Percentiles rank a stretch among this genome's conserved stretches.
phyloP scores from a whole-genome alignment of 2,797 vertebrate species.

The Takifugu ocellatus region DNA sequence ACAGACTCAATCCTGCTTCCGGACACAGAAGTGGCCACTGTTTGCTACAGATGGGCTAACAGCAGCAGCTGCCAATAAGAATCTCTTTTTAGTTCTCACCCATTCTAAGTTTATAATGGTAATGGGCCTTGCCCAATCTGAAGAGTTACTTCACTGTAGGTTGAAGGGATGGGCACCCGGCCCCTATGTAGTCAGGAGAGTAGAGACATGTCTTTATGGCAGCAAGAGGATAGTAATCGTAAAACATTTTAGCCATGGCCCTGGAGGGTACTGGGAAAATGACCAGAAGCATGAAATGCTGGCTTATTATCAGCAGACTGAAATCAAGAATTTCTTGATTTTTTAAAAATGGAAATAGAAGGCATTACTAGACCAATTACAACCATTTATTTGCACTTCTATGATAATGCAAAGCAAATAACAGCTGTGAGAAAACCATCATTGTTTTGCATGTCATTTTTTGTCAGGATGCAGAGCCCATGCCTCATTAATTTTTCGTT shows the following conservation, averaged over 20 bases:
- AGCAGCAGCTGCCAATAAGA: conserved; percentile 53
- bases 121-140: conserved; percentile 47
- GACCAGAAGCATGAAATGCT: conserved; percentile 60
- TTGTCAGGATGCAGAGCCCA: conserved; percentile 74
- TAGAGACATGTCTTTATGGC: conserved; percentile 32
- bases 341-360: conserved; percentile 31
- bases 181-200: conserved; percentile 40
- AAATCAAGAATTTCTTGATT: conserved; percentile 74
- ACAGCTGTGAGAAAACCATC: conserved; percentile 49
- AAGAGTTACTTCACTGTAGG: conserved; percentile 64
- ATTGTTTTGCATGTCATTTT: conserved; percentile 79
- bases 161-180: conserved; percentile 62
- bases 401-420: conserved; percentile 18
- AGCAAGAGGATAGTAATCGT: conserved; percentile 64
- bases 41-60: conserved; percentile 46
- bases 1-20: conserved; percentile 39
- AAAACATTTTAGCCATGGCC: conserved; percentile 63
- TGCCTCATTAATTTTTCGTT: conserved; percentile 82
- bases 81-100: conserved; percentile 36
- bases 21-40: conserved; percentile 44
- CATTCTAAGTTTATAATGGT: conserved; percentile 47
- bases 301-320: conserved; percentile 72
- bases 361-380: conserved; percentile 14
- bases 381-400: conserved; percentile 17
- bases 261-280: conserved; percentile 64